Base-by-base conservation (phyloP, 2,888 invertebrate species). In the Orthosia incerta region DNA sequence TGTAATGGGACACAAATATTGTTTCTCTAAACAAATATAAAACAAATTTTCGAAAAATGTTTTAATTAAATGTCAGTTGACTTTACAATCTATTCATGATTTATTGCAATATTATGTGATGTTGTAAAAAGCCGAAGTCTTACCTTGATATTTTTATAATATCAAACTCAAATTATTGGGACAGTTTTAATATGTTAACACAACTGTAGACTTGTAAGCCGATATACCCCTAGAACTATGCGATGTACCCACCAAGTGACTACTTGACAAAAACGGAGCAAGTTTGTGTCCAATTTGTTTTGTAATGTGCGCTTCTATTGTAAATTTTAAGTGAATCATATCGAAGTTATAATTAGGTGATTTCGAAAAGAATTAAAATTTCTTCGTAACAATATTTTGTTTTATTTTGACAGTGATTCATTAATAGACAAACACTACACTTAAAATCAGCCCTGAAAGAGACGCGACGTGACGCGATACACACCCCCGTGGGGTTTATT, bases 301-400 rank as follows among this genome's bases (percentile, higher is more conserved):
- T 89, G 87, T 91, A 87, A 83, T 79, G 86, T 85, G 89, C 89
- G 91, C 92, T 93, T 93, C 89, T 95, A 93, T 90, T 92, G 89
- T 93, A 91, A 89, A 90, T 85, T 84, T 77, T 93, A 93, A 93
- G 92, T 91, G 91, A 94, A 93, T 93, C 95, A 96, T 96, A 96
- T 96, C 95, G 95, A 94, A 93, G 92, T 94, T 94, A 90, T 86
- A 91, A 89, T 93, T 95, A 95, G 94, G 92, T 94, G 93, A 93
- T 92, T 95, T 93, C 91, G 90, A 91, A 94, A 92, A 92, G 93
- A 93, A 96, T 95, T 94, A 95, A 95, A 95, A 92, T 93, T 94
- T 94, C 95, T 94, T 94, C 92, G 89, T 91, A 90, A 88, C 80
- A 70, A 60, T 0, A 15, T 15, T 64, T 77, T 80, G 84, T 90